Conservation (phyloP, 2,888 invertebrate genomes). For the Euplexia lucipara region DNA sequence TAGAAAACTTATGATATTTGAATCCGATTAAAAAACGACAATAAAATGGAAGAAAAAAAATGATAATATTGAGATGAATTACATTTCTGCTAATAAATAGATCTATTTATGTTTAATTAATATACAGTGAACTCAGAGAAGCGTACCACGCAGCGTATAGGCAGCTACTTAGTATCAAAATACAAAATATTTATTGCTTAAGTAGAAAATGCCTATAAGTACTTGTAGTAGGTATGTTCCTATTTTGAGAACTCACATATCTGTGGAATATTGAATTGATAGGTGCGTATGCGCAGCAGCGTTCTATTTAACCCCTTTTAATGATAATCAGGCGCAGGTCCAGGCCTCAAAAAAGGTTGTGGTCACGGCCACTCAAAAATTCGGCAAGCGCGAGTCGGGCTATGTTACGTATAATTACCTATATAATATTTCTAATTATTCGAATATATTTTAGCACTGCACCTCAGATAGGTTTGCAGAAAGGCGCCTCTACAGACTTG, state of each 20-base stretch:
- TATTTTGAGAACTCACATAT: conserved; percentile 24
- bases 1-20: neutral
- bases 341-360: too few relatives aligned
- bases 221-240: conserved; percentile 1
- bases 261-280: neutral
- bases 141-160: conserved; percentile 8
- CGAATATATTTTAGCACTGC: too few relatives aligned
- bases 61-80: conserved; percentile 34
- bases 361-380: too few relatives aligned
- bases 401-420: too few relatives aligned
- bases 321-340: too few relatives aligned
- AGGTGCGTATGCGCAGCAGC: neutral
- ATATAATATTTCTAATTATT: too few relatives aligned
- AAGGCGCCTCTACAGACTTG: too few relatives aligned
- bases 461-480: too few relatives aligned
- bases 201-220: conserved; percentile 30
- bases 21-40: too few relatives aligned
- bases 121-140: conserved; percentile 11
- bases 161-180: conserved; percentile 6
- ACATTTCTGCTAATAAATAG: conserved; percentile 23
- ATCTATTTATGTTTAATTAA: conserved; percentile 12
- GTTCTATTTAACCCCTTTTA: neutral
- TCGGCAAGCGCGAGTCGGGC: too few relatives aligned
- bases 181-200: conserved; percentile 10
- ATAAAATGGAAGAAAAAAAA: too few relatives aligned